Evolutionary conservation across 2,113 vertebrate species (phyloP), one percentile per base, ranked within the genome.

Genomic region (Seriola dumerili): DNA sequence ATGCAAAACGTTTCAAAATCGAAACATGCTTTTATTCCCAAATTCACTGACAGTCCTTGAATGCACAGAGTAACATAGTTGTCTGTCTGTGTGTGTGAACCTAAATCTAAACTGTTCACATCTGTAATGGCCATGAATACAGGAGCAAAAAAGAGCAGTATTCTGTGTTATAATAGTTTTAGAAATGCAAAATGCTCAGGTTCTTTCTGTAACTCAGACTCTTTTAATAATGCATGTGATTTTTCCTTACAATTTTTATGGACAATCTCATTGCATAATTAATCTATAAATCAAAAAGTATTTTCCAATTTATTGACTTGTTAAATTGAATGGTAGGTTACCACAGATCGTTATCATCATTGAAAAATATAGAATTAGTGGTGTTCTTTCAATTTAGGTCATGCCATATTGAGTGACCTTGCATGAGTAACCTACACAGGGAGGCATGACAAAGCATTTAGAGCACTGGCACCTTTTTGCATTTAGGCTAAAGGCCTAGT

Each of bases 321-420:
- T 69, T 29, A n/a, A n/a, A 32, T 17, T 42, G 8, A 34, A 34
- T 2, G 13, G 1, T 12, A 29, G 6, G 32, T 61, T 21, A 46
- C 19, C 7, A 36, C 42, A 36, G 25, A 11, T 36, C 14, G 16
- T 23, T 36, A 58, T 65, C 34, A 36, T 9, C 25, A 13, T 52
- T 1, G 2, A 13, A 16, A 12, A 25, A 1, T n/a, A 40, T 54
- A 19, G 21, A 17, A 12, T 62, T 42, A 11, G 11, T 19, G 8
- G 65, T 64, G 50, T 36, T 67, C 13, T 32, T 38, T 34, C 19
- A 48, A 67, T 74, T 62, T 71, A 66, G 66, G 70, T 79, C 76
- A 38, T 76, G 16, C 6, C 32, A 58, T 57, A 81, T 78, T 79
- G 66, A 76, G 50, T 64, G 75, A 76, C 73, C 74, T 72, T 64